Conservation (phyloP, 2,113 vertebrate species). For the Clarias magur region DNA sequence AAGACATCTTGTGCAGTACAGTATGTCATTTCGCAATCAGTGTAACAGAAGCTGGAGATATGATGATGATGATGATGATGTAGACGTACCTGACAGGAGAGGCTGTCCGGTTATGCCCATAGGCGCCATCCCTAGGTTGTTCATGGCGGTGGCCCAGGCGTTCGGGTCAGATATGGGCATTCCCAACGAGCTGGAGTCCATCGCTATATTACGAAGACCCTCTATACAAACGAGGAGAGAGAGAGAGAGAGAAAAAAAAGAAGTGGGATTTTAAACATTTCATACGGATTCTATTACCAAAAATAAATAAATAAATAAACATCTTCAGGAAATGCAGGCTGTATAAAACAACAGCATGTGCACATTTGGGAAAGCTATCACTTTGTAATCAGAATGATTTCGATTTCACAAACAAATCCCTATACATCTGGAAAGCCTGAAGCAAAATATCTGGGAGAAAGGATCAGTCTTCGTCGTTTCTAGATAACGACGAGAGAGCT, state of each 20-base stretch:
- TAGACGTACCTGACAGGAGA: constrained; percentile 82
- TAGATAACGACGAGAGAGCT: background rate
- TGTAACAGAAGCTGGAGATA: too few species aligned
- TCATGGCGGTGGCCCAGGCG: constrained; percentile 96
- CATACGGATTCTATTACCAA: background rate
- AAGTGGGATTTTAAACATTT: background rate
- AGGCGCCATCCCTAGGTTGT: constrained; percentile 93
- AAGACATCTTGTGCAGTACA: background rate
- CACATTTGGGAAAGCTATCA: background rate
- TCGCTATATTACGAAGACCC: constrained; percentile 80
- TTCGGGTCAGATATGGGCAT: constrained; percentile 90
- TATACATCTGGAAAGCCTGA: background rate
- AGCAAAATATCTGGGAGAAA: background rate
- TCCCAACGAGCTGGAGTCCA: constrained; percentile 84
- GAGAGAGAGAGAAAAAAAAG: background rate
- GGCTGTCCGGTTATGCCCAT: constrained; percentile 87
- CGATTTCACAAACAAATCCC: constrained; percentile 10
- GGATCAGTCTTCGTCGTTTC: background rate
- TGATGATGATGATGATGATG: background rate
- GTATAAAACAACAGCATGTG: background rate
- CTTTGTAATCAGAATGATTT: background rate
- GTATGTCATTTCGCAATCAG: background rate
- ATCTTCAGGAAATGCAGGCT: background rate
- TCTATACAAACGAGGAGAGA: constrained; percentile 69
- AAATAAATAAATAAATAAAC: background rate